Conservation (phyloP, 2,113 vertebrate genomes). For the Pituophis catenifer region DNA sequence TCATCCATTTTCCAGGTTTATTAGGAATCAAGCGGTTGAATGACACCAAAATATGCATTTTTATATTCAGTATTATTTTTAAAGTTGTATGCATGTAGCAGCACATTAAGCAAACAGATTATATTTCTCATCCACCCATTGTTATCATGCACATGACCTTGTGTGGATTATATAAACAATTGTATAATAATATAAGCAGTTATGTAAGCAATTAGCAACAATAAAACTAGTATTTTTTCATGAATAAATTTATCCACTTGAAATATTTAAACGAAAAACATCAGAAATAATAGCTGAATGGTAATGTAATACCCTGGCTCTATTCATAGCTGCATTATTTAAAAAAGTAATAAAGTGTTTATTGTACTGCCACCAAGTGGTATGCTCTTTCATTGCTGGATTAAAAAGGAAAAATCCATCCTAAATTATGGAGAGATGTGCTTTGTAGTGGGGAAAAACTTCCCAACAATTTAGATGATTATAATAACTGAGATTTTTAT, state of each 20-base stretch:
- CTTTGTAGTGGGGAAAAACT: background rate
- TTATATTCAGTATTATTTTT: background rate
- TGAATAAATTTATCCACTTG: background rate
- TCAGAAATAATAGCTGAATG: background rate
- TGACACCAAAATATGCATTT: background rate
- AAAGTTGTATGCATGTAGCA: background rate
- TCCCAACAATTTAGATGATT: background rate
- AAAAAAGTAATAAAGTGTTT: background rate
- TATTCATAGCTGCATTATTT: background rate
- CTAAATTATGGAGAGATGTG: background rate
- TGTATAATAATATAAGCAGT: background rate
- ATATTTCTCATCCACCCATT: background rate
- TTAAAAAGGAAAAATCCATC: background rate
- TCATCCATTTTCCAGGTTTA: background rate
- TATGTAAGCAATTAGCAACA: background rate
- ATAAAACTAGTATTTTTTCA: background rate
- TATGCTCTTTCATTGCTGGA: background rate
- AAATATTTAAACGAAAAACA: background rate
- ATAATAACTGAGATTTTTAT: background rate
- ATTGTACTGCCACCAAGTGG: slow-evolving; percentile 55
- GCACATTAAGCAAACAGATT: background rate
- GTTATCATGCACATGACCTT: background rate
- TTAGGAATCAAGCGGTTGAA: background rate
- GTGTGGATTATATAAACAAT: background rate
- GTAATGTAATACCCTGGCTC: too few species aligned